Evolutionary conservation across 2,113 vertebrate species (phyloP).

Genomic region (Labeo rohita): DNA sequence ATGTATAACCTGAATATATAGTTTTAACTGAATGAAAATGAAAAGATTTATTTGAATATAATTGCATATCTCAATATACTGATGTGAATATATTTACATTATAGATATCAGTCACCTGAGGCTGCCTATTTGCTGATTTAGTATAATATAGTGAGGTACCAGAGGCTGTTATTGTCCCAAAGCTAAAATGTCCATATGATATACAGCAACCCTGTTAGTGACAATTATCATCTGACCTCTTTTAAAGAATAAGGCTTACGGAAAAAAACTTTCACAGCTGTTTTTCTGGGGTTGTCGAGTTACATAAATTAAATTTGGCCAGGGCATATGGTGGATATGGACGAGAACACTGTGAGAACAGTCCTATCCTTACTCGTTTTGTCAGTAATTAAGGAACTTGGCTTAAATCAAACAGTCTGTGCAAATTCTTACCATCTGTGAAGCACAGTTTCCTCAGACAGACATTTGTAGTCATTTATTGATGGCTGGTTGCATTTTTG

Average conservation of each 20-base stretch:
- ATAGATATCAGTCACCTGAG: background rate
- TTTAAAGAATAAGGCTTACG: background rate
- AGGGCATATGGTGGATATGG: slow-evolving; percentile 28
- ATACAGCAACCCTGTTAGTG: background rate
- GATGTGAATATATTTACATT: background rate
- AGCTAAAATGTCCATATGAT: background rate
- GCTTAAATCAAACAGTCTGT: slow-evolving; percentile 34
- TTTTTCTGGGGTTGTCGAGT: background rate
- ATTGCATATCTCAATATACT: background rate
- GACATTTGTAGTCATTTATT: slow-evolving; percentile 54
- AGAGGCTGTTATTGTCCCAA: background rate
- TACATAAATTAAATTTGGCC: slow-evolving; percentile 32
- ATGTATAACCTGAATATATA: background rate
- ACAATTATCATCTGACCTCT: background rate
- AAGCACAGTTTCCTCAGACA: slow-evolving; percentile 52
- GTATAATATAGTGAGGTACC: background rate
- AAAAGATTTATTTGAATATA: background rate
- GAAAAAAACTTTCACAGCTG: background rate
- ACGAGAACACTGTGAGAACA: slow-evolving; percentile 23
- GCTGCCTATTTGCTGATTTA: background rate
- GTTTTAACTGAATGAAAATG: background rate
- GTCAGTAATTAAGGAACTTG: slow-evolving; percentile 12
- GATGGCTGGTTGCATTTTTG: slow-evolving; percentile 27
- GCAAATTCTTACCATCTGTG: slow-evolving; percentile 34
- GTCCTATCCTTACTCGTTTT: background rate